phyloP scores from a whole-genome alignment of 2,888 invertebrate genomes.

The Pyralis farinalis region DNA sequence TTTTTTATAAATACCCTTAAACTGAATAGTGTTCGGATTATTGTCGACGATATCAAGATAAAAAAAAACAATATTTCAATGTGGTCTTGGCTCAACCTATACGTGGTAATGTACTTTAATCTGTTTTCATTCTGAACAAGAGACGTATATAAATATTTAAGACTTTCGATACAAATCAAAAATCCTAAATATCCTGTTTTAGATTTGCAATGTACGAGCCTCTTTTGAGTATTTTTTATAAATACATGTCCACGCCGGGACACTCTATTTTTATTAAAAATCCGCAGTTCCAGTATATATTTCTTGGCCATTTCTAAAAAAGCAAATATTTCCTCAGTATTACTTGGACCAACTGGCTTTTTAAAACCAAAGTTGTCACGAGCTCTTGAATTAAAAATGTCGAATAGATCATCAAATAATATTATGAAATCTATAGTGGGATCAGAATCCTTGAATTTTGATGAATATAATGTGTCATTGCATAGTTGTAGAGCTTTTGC shows the following conservation, averaged over 20 bases:
- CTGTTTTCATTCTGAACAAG: constrained; percentile 10
- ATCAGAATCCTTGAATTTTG: constrained; percentile 12
- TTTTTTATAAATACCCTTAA: constrained; percentile 12
- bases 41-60: too few species aligned
- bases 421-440: constrained; percentile 16
- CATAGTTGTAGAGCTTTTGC: constrained; percentile 18
- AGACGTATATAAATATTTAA: constrained; percentile 13
- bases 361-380: constrained; percentile 6
- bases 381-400: constrained; percentile 19
- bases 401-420: constrained; percentile 18
- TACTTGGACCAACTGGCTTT: background rate
- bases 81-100: constrained; percentile 15
- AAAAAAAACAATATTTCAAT: constrained; percentile 15
- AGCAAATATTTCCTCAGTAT: constrained; percentile 4
- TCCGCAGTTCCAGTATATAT: constrained; percentile 5
- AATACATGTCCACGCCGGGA: background rate
- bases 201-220: background rate
- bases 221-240: background rate
- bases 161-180: constrained; percentile 15
- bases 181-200: constrained; percentile 17
- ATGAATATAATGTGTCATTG: constrained; percentile 13
- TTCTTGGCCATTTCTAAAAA: constrained; percentile 8
- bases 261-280: background rate
- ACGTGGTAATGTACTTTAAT: constrained; percentile 10
- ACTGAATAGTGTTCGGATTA: constrained; percentile 13